These are phyloP conservation scores for Drosophila flavopinicola DNA, from an alignment of 2,888 invertebrate species.

Conservation along the genomic window DNA sequence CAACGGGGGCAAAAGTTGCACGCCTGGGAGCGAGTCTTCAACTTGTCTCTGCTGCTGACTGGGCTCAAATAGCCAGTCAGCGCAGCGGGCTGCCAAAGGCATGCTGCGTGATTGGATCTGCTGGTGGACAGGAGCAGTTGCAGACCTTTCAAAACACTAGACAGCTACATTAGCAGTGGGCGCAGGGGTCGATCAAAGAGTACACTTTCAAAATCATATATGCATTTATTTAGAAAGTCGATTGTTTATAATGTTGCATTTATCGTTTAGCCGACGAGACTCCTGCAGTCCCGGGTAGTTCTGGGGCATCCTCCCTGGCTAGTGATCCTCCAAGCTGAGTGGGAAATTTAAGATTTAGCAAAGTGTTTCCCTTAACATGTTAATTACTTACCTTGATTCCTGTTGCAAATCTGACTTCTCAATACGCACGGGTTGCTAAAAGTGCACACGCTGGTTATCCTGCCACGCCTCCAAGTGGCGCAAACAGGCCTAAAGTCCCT, in stretches of 20 bases:
- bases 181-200: background rate
- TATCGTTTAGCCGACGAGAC: background rate
- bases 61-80: slow-evolving; percentile 5
- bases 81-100: slow-evolving; percentile 29
- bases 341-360: too few relatives aligned
- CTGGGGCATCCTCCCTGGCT: background rate
- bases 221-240: background rate
- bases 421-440: slow-evolving; percentile 8
- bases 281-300: too few relatives aligned
- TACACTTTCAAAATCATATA: background rate
- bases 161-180: slow-evolving; percentile 23
- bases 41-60: slow-evolving; percentile 10
- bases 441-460: slow-evolving; percentile 13
- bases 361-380: too few relatives aligned
- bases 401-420: background rate
- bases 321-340: slow-evolving; percentile 11
- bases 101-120: slow-evolving; percentile 36
- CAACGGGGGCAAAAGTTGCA: slow-evolving; percentile 56
- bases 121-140: slow-evolving; percentile 7
- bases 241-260: background rate
- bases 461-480: background rate
- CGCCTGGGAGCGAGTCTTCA: slow-evolving; percentile 51
- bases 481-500: slow-evolving; percentile 21
- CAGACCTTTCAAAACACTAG: background rate
- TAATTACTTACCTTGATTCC: background rate